Base-by-base conservation (phyloP, 2,888 invertebrate genomes). In the Andrena bicolor region DNA sequence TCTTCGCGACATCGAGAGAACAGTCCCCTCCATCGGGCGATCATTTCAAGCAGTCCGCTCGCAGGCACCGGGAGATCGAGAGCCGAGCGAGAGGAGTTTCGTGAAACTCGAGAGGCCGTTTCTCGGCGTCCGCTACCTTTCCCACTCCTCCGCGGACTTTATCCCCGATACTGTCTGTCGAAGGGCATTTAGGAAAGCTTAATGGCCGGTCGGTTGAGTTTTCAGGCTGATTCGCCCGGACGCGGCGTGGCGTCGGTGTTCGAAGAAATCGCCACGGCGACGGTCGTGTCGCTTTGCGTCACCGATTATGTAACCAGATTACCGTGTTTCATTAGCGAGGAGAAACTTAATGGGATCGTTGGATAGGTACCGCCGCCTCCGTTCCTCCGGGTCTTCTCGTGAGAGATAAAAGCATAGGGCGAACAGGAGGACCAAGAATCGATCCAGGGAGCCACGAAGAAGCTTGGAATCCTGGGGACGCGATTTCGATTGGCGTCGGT, bases 261-360 rank as follows among this genome's bases (percentile, higher is more conserved):
- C 75, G 80, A 68, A 64, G 80, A 82, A 75, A 75, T 61, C 74
- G 53, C 56, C 28, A 2, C 28, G 41, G n/a, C 35, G 69, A 49
- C 61, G 71, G 26, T 53, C 63, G 26, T 10, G 56, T 53, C 60
- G 81, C 26, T 74, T 82, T 80, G 80, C 81, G 80, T 82, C 74
- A 80, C 26, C 60, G 30, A 73, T 81, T 79, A 26, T 58, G 74
- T 66, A 81, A 80, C 60, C 26, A 51, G 69, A 81, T 80, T 74
- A 66, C 69, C 61, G 64, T 13, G 66, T 80, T 73, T 69, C 81
- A 70, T 82, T 82, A 66, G 80, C 41, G 30, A 65, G 69, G 70
- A 74, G 81, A 70, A 82, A 80, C 56, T 74, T 70, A 56, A 61
- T 73, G 64, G 80, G 30, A 48, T 61, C 61, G 66, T 71, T 80